Percentiles rank a stretch among this genome's conserved stretches.
Conservation (phyloP, 2,797 vertebrate genomes). For the Atherinosoma microstoma region DNA sequence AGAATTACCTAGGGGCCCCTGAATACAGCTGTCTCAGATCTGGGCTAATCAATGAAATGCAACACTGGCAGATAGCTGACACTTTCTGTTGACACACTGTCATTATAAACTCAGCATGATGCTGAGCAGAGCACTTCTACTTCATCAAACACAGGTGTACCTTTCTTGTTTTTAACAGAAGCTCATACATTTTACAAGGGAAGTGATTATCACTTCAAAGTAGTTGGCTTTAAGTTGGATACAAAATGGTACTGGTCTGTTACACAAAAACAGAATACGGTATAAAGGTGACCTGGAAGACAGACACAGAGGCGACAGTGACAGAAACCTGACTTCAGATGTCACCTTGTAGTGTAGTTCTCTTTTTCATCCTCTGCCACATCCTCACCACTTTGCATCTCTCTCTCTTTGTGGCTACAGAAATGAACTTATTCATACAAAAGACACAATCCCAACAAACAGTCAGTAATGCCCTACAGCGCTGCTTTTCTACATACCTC, state of each 20-base stretch:
- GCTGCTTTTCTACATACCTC: slow-evolving; percentile 6
- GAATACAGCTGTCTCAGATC: slow-evolving; percentile 65
- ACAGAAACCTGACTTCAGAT: slow-evolving; percentile 60
- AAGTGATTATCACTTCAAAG: neutral
- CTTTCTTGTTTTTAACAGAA: neutral
- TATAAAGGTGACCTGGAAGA: neutral
- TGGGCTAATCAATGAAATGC: slow-evolving; percentile 61
- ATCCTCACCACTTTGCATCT: neutral
- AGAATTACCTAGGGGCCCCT: slow-evolving; percentile 64
- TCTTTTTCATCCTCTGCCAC: slow-evolving; percentile 9
- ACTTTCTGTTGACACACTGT: slow-evolving; percentile 55
- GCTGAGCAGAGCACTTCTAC: slow-evolving; percentile 17
- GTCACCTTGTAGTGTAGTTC: slow-evolving; percentile 58
- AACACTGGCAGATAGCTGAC: slow-evolving; percentile 59
- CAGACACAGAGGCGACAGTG: slow-evolving; percentile 51
- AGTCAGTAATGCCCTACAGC: slow-evolving; percentile 28
- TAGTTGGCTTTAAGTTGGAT: neutral
- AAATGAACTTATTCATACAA: slow-evolving; percentile 50
- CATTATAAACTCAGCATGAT: slow-evolving; percentile 38
- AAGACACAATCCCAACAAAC: slow-evolving; percentile 51
- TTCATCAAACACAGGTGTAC: slow-evolving; percentile 9
- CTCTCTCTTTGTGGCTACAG: neutral
- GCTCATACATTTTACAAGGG: neutral
- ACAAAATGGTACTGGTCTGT: neutral
- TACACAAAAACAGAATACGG: neutral